A percentile compares a stretch with the other conserved stretches of the same genome.
Conservation (phyloP, 2,113 vertebrate genomes). For the Paratilapia polleni region DNA sequence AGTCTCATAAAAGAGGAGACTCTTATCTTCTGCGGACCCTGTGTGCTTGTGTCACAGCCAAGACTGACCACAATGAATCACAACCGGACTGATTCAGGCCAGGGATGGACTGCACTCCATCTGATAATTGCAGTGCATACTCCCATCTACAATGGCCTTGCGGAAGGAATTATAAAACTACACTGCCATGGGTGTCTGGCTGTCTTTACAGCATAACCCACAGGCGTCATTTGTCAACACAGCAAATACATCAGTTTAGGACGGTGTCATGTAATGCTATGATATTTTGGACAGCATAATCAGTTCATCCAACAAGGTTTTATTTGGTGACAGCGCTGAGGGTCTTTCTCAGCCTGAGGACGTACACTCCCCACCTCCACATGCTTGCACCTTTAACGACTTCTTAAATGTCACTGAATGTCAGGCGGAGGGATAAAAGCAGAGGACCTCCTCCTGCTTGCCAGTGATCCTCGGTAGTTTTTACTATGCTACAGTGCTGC, state of each 20-base stretch:
- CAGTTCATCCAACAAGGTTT: conserved; percentile 66
- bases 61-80: conserved; percentile 47
- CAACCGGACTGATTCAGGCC: conserved; percentile 6
- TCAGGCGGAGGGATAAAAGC: conserved; percentile 78
- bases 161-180: conserved; percentile 1
- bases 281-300: conserved; percentile 64
- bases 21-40: conserved; percentile 67
- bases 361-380: conserved; percentile 49
- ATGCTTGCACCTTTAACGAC: conserved; percentile 81
- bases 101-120: conserved; percentile 32
- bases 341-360: conserved; percentile 69
- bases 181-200: neutral
- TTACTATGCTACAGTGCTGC: conserved; percentile 66
- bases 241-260: conserved; percentile 42
- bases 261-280: conserved; percentile 47
- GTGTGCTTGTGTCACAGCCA: conserved; percentile 62
- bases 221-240: conserved; percentile 62
- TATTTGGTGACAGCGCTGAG: conserved; percentile 72
- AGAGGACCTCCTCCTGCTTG: conserved; percentile 67
- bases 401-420: conserved; percentile 86
- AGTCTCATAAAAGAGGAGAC: conserved; percentile 73
- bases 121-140: conserved; percentile 44
- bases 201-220: conserved; percentile 2
- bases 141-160: conserved; percentile 22
- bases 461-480: conserved; percentile 69